Evolutionary conservation across 2,797 vertebrate genomes (phyloP).

Genomic region (Gambusia yucatana): DNA sequence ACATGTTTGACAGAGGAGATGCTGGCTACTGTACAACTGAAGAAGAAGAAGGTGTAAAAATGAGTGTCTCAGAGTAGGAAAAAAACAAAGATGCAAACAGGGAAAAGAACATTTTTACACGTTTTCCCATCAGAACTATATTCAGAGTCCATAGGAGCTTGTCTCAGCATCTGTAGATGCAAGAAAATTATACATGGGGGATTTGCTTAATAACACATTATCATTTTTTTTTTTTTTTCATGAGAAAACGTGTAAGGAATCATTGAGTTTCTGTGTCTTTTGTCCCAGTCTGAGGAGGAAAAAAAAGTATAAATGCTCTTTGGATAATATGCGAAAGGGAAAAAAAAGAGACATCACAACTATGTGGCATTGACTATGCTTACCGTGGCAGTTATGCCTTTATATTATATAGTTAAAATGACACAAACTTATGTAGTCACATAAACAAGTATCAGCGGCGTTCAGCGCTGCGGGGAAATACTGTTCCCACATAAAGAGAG

Average conservation of each 20-base stretch:
- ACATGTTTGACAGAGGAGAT: slow-evolving; percentile 70
- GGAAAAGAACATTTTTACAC: not conserved
- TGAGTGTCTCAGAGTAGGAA: slow-evolving; percentile 12
- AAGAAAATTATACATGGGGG: not conserved
- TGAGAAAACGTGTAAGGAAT: slow-evolving; percentile 27
- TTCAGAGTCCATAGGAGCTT: slow-evolving; percentile 23
- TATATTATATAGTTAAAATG: not conserved
- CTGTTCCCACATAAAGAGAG: slow-evolving; percentile 10
- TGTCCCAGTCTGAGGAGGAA: slow-evolving; percentile 6
- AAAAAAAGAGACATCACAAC: not conserved
- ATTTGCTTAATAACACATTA: not conserved
- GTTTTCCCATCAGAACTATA: not conserved
- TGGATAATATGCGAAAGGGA: not conserved
- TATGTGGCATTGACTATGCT: not conserved
- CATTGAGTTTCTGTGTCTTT: slow-evolving; percentile 6
- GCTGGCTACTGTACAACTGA: slow-evolving; percentile 54
- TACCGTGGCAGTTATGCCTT: not conserved
- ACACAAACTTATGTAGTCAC: not conserved
- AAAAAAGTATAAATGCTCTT: slow-evolving; percentile 12
- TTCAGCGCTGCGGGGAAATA: slow-evolving; percentile 8
- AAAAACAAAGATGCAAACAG: not conserved
- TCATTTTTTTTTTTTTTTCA: not conserved
- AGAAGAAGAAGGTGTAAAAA: slow-evolving; percentile 42
- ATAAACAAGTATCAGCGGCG: not conserved
- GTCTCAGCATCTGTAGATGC: slow-evolving; percentile 23